Evolutionary conservation across 2,797 vertebrate genomes (phyloP), one percentile per base, ranked within the genome.

Genomic region (Loris lydekkerianus): DNA sequence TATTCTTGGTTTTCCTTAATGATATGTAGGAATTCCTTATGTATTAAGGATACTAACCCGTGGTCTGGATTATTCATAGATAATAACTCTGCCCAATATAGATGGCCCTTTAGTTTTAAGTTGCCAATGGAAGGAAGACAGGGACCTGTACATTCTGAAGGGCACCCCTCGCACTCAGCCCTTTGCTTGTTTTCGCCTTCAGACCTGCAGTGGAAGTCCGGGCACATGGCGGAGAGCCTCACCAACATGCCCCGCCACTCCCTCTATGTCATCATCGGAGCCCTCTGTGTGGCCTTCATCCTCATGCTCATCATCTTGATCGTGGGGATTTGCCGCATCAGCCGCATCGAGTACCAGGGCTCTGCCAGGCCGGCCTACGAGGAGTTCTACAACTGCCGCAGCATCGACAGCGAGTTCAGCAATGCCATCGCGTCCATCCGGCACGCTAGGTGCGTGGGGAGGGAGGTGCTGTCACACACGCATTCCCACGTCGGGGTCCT

Each of bases 231-330:
- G 0, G 99, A 99, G 98, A 99, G 99, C 29, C 98, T 99, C 97
- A 99, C 99, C 91, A 99, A 99, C 96, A 99, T 99, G 99, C 99
- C 99, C 0, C 99, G 99, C 43, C 99, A 99, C 98, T 99, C 99
- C 2, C 99, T 99, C 2, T 99, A 99, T 97, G 99, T 99, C 98
- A 99, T 99, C 97, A 99, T 99, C 0, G 99, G 99, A 1, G 99
- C 99, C 0, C 99, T 99, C 96, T 99, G 99, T 0, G 99, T 99
- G 34, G 99, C 99, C 29, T 99, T 99, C n/a, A 98, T 99, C 76
- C 99, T 99, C 92, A 99, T 99, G 99, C 98, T 99, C 85, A 99
- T 99, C 98, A 99, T 99, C 97, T 99, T 99, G 60, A 99, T 99
- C 0, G 99, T 99, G 98, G 99, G 99, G 1, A 99, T 99, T 98